These are phyloP conservation scores for Halesus radiatus DNA, from an alignment of 1,140 invertebrate species.

Conservation along the genomic window DNA sequence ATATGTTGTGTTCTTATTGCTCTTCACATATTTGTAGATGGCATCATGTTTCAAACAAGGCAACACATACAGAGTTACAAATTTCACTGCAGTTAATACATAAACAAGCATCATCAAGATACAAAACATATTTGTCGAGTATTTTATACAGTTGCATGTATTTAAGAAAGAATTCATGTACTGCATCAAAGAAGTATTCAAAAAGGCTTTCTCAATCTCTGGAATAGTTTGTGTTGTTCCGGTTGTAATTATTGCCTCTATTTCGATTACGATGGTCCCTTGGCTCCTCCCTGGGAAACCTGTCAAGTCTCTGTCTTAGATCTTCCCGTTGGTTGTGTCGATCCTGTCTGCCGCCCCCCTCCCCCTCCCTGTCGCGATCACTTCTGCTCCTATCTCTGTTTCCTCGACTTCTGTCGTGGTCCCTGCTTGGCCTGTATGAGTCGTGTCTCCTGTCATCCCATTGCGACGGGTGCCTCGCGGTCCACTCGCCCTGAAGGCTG, in stretches of 20 bases:
- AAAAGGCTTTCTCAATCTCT: constrained; percentile 23
- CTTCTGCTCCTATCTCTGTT: constrained; percentile 1
- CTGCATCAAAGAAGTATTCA: no score
- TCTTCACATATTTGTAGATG: no score
- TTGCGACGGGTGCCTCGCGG: constrained; percentile 61
- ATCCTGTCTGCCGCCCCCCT: not conserved
- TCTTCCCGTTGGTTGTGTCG: not conserved
- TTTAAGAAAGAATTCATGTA: no score
- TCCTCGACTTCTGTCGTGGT: not conserved
- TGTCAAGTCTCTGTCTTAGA: not conserved
- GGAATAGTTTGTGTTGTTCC: constrained; percentile 5
- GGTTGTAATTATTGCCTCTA: not conserved
- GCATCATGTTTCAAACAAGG: no score
- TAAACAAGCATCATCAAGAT: no score
- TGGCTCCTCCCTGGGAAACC: not conserved
- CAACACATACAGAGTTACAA: no score
- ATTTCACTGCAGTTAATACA: no score
- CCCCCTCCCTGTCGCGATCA: not conserved
- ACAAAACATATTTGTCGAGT: no score
- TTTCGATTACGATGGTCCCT: constrained; percentile 17
- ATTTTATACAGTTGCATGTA: no score
- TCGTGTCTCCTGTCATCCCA: constrained; percentile 25
- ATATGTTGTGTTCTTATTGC: no score
- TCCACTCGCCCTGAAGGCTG: constrained; percentile 68
- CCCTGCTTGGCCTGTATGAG: constrained; percentile 35